phyloP scores from a whole-genome alignment of 2,888 invertebrate species.

The Cosmia trapezina region DNA sequence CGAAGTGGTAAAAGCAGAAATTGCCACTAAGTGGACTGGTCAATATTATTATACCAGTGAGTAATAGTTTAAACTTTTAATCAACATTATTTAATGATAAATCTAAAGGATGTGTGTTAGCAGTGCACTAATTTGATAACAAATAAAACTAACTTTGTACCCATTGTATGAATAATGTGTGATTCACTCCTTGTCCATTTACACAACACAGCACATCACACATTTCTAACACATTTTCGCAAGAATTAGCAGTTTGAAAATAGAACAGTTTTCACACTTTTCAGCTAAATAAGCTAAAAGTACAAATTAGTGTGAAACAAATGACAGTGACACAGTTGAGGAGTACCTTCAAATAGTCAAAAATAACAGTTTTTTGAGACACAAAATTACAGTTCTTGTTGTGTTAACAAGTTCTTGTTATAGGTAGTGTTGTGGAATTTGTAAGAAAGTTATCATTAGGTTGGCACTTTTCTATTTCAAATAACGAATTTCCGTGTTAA shows the following conservation, averaged over 20 bases:
- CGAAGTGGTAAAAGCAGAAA: neutral
- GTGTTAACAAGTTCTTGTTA: constrained; percentile 39
- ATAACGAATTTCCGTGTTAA: constrained; percentile 24
- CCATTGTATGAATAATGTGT: constrained; percentile 28
- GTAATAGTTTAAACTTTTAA: neutral
- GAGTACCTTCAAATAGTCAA: constrained; percentile 18
- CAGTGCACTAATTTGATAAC: constrained; percentile 10
- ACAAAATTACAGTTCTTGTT: constrained; percentile 61
- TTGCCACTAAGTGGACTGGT: neutral
- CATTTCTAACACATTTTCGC: constrained; percentile 37
- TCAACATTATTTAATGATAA: neutral
- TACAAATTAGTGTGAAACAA: constrained; percentile 63
- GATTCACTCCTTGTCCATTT: constrained; percentile 24
- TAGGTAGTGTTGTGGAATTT: constrained; percentile 19
- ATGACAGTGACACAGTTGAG: constrained; percentile 65
- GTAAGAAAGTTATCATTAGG: constrained; percentile 37
- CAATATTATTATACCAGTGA: neutral
- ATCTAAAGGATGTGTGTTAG: neutral
- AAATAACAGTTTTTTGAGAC: constrained; percentile 61
- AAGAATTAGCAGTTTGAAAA: constrained; percentile 47
- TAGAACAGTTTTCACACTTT: constrained; percentile 35
- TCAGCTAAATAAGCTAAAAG: constrained; percentile 66
- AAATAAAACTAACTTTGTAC: constrained; percentile 3
- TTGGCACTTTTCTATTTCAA: constrained; percentile 17
- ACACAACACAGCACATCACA: too few species aligned